Base-by-base conservation (phyloP, 2,888 invertebrate genomes). In the Tipula unca region DNA sequence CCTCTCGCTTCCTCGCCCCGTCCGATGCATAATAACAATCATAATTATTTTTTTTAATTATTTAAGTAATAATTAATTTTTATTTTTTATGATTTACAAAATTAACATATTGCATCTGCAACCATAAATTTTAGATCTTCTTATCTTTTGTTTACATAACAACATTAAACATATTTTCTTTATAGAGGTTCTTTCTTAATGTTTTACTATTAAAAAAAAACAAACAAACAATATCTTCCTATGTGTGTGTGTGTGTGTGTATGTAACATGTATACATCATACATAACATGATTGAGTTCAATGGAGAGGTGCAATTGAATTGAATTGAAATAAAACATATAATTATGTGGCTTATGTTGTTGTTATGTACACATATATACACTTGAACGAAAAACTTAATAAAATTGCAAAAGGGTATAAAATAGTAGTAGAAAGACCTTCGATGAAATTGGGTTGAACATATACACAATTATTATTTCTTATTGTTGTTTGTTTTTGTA, bases 241-340 rank as follows among this genome's bases (percentile, higher is more conserved):
- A 69, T 69, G 13, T 69, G 13, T 5, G 48, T 48, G n/a, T 39
- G 39, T 35, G 35, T 35, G 3, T n/a, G n/a, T 35, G 35, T 35
- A 35, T 35, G 6, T 35, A 35, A 35, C 35, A 35, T 6, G 35
- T 35, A 35, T 35, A 35, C 6, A 6, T 48, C n/a, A 48, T 48
- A 25, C 69, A 25, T 69, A 69, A 69, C 25, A 69, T 69, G 69
- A 69, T 69, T 69, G 69, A 69, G 69, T 69, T 69, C 69, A 69
- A 69, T 69, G 69, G 69, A 69, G 69, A 69, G 69, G 69, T 69
- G 69, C 69, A 69, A 69, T 69, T 69, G 69, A 69, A 69, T 69
- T 69, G 69, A 69, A 69, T 69, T 69, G 69, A 69, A 25, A 69
- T 69, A 69, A 69, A 69, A 25, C 69, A 69, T n/a, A n/a, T 69